Evolutionary conservation across 2,113 vertebrate genomes (phyloP).

Genomic region (Electrona antarctica): DNA sequence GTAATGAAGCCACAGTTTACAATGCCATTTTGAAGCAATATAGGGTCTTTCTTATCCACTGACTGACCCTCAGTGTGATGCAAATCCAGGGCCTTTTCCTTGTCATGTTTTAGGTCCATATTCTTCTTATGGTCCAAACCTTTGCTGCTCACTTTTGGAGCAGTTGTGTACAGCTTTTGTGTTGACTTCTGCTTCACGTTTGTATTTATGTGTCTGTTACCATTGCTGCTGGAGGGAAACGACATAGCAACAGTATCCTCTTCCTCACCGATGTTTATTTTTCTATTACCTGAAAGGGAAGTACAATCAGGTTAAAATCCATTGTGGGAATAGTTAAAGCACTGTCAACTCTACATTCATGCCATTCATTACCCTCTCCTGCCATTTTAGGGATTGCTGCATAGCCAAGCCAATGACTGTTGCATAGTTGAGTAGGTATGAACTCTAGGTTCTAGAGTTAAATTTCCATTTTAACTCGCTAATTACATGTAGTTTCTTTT

Average conservation of each 20-base stretch:
- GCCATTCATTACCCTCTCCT: neutral
- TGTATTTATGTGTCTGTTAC: slow-evolving; percentile 67
- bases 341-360: neutral
- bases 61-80: slow-evolving; percentile 84
- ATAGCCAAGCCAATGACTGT: neutral
- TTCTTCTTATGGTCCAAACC: slow-evolving; percentile 88
- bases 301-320: slow-evolving; percentile 40
- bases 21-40: slow-evolving; percentile 88
- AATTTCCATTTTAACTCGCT: no score
- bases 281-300: slow-evolving; percentile 75
- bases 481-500: no score
- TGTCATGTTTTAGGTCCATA: slow-evolving; percentile 94
- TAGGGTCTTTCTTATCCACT: slow-evolving; percentile 85
- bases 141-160: slow-evolving; percentile 87
- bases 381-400: neutral
- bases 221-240: slow-evolving; percentile 70
- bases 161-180: slow-evolving; percentile 62
- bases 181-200: slow-evolving; percentile 72
- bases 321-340: neutral
- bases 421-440: no score
- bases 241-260: slow-evolving; percentile 70
- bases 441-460: no score
- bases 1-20: slow-evolving; percentile 86
- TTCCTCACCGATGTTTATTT: slow-evolving; percentile 72
- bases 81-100: slow-evolving; percentile 83